phyloP scores from a whole-genome alignment of 2,888 invertebrate genomes.

The Scrobipalpa atriplicella region DNA sequence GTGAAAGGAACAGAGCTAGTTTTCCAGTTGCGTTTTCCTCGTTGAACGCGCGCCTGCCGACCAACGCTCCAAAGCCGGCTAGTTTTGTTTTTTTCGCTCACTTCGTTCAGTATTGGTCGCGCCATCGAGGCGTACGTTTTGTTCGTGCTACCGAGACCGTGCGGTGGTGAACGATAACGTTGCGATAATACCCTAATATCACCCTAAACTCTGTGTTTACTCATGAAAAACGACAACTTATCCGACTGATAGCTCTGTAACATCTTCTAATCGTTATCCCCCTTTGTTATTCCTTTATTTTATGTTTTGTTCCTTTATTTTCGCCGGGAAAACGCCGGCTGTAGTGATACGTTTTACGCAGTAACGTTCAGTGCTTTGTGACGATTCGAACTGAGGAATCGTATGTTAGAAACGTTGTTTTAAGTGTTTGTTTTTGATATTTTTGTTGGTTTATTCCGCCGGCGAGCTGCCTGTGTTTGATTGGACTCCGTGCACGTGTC shows the following conservation, averaged over 20 bases:
- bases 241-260: slow-evolving; percentile 38
- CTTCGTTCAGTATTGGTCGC: slow-evolving; percentile 65
- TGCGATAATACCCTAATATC: slow-evolving; percentile 47
- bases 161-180: slow-evolving; percentile 53
- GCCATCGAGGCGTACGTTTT: slow-evolving; percentile 60
- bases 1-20: slow-evolving; percentile 54
- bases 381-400: slow-evolving; percentile 47
- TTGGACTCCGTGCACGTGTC: slow-evolving; percentile 58
- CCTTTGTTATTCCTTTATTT: slow-evolving; percentile 45
- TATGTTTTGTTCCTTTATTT: slow-evolving; percentile 56
- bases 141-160: slow-evolving; percentile 49
- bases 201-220: slow-evolving; percentile 49
- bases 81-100: slow-evolving; percentile 59
- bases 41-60: slow-evolving; percentile 42
- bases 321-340: slow-evolving; percentile 74
- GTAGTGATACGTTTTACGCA: slow-evolving; percentile 47
- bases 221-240: slow-evolving; percentile 39
- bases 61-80: slow-evolving; percentile 47
- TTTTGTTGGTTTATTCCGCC: slow-evolving; percentile 47
- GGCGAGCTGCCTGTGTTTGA: slow-evolving; percentile 47
- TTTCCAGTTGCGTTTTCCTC: slow-evolving; percentile 63
- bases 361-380: slow-evolving; percentile 58
- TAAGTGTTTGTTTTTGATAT: slow-evolving; percentile 50
- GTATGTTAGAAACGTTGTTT: slow-evolving; percentile 37
- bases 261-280: slow-evolving; percentile 33